Base-by-base conservation (phyloP, 1,140 invertebrate genomes). In the Drosophila punjabiensis region DNA sequence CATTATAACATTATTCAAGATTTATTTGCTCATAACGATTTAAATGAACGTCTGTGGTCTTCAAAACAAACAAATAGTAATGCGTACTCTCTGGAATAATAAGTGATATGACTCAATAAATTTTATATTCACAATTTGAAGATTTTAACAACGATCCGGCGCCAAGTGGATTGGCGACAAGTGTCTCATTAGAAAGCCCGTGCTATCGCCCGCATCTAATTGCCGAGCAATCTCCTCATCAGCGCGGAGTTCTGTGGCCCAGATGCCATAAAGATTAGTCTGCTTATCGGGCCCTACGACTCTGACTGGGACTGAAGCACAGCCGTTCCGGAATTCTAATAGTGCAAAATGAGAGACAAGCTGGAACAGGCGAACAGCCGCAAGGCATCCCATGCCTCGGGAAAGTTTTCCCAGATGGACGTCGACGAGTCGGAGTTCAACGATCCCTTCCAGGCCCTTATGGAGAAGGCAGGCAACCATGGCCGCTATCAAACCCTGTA, bases 401-500 rank as follows among this genome's bases (percentile, higher is more conserved):
- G 61, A 18, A 76, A 35, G 5, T 61, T 90, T 2, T 35, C 71
- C 16, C 76, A 90, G 50, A 86, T 90, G 86, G 86, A 90, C 18
- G 4, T 85, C 0, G 83, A 86, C 35, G 85, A 86, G n/a, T 91
- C 91, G 18, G 89, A 87, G 60, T 74, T 86, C 39, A 92, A 93
- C 37, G 94, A 94, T 79, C 92, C 89, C 5, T 95, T 95, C 76
- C 94, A 95, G 65, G 82, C 93, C 11, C 66, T 95, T 11, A 92
- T 95, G 80, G 85, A 93, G 37, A 91, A 93, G 43, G 93, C 94
- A 0, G 94, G 95, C 18, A 93, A 94, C 62, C 93, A 94, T 82
- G 94, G 94, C 2, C 89, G 84, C 41, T 95, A 94, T 67, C 95
- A 95, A 74, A 93, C 89, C 16, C 77, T 92, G n/a, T 94, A 93